phyloP scores from a whole-genome alignment of 2,888 invertebrate genomes.

The Phyllotreta striolata region DNA sequence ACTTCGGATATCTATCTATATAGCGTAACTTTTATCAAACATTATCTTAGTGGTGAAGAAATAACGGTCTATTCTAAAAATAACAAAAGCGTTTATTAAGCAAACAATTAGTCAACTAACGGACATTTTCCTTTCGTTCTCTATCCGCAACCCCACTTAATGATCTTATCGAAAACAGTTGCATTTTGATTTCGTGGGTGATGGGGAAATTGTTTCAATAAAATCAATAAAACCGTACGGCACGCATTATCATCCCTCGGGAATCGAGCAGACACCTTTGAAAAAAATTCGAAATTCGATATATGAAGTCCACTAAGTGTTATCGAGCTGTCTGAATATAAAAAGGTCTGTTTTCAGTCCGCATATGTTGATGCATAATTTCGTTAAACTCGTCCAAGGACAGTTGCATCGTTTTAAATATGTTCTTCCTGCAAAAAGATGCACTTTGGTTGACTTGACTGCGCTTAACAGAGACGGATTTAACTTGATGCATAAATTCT shows the following conservation, averaged over 20 bases:
- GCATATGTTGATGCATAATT: conserved; percentile 14
- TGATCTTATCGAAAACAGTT: too few species aligned
- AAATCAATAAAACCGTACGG: not conserved
- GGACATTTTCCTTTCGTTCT: not conserved
- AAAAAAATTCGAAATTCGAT: conserved; percentile 10
- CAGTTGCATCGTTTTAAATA: conserved; percentile 19
- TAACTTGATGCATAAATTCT: too few species aligned
- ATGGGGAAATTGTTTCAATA: too few species aligned
- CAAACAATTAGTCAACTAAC: conserved; percentile 6
- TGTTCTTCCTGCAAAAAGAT: conserved; percentile 21
- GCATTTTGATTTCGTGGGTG: too few species aligned
- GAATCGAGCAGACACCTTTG: not conserved
- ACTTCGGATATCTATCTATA: conserved; percentile 9
- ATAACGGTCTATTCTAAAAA: conserved; percentile 23
- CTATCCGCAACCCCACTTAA: too few species aligned
- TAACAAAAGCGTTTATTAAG: conserved; percentile 10
- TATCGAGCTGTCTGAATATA: conserved; percentile 4
- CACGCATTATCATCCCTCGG: too few species aligned
- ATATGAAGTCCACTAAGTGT: conserved; percentile 18
- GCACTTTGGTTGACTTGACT: not conserved
- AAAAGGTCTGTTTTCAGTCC: conserved; percentile 14
- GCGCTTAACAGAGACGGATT: not conserved
- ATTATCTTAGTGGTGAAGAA: conserved; percentile 22
- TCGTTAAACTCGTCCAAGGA: conserved; percentile 22
- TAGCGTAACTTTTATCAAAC: conserved; percentile 7